These are phyloP conservation scores for Marmota monax DNA, from an alignment of 2,113 vertebrate genomes.

Conservation along the genomic window DNA sequence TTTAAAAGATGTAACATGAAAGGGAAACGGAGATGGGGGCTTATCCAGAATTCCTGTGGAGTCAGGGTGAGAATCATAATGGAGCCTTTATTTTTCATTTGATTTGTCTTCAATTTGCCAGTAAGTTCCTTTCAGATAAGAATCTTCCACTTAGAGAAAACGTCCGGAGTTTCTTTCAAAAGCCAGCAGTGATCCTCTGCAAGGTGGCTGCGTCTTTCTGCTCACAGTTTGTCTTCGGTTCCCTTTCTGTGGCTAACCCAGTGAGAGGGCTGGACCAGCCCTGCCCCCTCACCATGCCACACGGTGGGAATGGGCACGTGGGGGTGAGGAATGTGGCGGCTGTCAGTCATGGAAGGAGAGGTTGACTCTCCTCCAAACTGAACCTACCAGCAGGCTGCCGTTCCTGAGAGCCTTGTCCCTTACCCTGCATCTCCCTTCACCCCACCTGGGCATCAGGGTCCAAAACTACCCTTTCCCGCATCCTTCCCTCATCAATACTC, in stretches of 20 bases:
- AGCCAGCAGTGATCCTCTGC: neutral
- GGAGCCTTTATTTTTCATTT: constrained; percentile 39
- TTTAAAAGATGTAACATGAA: constrained; percentile 18
- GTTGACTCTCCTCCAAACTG: neutral
- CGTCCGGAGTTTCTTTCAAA: neutral
- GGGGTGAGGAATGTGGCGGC: neutral
- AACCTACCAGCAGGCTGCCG: neutral
- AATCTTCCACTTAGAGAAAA: constrained; percentile 58
- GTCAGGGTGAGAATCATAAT: neutral
- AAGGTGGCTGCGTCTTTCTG: neutral
- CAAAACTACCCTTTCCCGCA: neutral
- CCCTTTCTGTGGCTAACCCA: neutral
- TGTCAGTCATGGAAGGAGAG: neutral
- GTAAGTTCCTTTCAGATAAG: neutral
- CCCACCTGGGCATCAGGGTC: rapidly evolving
- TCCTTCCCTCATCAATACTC: neutral
- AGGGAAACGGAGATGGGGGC: neutral
- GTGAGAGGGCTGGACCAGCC: rapidly evolving
- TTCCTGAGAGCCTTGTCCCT: neutral
- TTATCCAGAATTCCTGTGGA: constrained; percentile 3
- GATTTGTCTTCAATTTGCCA: constrained; percentile 24
- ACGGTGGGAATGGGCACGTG: neutral
- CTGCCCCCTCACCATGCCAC: neutral
- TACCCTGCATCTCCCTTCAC: rapidly evolving
- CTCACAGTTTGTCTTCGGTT: neutral